Evolutionary conservation across 2,888 invertebrate genomes (phyloP), one percentile per base, ranked within the genome.

Genomic region (Drosophila vallismaia): DNA sequence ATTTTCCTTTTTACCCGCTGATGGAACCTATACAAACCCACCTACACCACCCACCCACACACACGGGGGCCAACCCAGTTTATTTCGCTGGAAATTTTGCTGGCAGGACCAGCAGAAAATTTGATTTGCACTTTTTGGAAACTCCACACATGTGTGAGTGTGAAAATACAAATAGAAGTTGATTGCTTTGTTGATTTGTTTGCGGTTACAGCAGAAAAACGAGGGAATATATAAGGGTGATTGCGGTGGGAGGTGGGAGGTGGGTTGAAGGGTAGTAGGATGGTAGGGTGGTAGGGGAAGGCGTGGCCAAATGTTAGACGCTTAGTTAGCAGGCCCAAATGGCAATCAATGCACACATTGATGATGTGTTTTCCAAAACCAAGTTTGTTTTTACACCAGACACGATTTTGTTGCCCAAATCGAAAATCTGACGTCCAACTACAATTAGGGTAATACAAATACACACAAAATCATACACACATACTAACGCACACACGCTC

Each of bases 111-210:
- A 71, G 59, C 69, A 63, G 36, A 67, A 82, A 82, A 88, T 84
- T 84, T 86, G 84, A 88, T 84, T 84, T 84, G 86, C 76, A 82
- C 83, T 82, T 81, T 86, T 80, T 73, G 73, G 70, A 77, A 71
- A 59, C 52, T 57, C 52, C 26, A 49, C 40, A 49, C n/a, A 49
- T 50, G 29, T 60, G 50, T 74, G 67, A 79, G 77, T 78, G 82
- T 72, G 75, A 87, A 82, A 87, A 86, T 79, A 85, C 84, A 85
- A 85, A 86, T 86, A 86, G 84, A 86, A 71, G 84, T 86, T 88
- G 84, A 85, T 85, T 85, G 84, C 84, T 85, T 83, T 88, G 88
- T 88, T 85, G 85, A 88, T 86, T 84, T 88, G 81, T 85, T 88
- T 85, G 85, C 86, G 85, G 85, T 88, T 84, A 72, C 71, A 74